Conservation (phyloP, 2,113 vertebrate genomes). For the Phycodurus eques region DNA sequence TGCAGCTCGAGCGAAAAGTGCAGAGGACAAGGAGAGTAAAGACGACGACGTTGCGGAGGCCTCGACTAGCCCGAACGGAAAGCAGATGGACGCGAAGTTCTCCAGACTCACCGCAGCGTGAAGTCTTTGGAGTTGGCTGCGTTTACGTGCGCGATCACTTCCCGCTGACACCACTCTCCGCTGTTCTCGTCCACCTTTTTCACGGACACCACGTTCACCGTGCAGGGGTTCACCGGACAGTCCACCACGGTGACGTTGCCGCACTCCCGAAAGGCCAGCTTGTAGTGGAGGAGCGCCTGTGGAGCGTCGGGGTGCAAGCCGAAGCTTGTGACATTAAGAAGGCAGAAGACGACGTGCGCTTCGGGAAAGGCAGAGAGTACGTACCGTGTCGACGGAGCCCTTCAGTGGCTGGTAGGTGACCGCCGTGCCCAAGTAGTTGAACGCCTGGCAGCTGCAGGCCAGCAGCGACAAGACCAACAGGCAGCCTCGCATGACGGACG, state of each 20-base stretch:
- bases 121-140: too few relatives aligned
- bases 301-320: not conserved
- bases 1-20: too few relatives aligned
- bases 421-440: constrained; percentile 20
- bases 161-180: not conserved
- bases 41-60: too few relatives aligned
- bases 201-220: not conserved
- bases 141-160: not conserved
- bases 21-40: too few relatives aligned
- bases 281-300: constrained; percentile 26
- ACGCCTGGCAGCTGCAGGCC: not conserved
- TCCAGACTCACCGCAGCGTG: not conserved
- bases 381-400: fast-evolving
- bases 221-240: not conserved
- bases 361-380: not conserved
- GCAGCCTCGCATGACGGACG: constrained; percentile 1
- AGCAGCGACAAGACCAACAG: constrained; percentile 29
- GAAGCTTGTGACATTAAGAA: not conserved
- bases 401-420: constrained; percentile 30
- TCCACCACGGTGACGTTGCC: too few relatives aligned
- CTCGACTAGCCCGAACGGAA: not conserved
- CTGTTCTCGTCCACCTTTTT: not conserved
- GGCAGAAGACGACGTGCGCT: not conserved
- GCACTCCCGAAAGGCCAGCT: not conserved
- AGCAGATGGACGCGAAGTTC: not conserved